Evolutionary conservation across 64 coral and sea anemone species (phyloP).

Genomic region (Catalaphyllia jardinei): DNA sequence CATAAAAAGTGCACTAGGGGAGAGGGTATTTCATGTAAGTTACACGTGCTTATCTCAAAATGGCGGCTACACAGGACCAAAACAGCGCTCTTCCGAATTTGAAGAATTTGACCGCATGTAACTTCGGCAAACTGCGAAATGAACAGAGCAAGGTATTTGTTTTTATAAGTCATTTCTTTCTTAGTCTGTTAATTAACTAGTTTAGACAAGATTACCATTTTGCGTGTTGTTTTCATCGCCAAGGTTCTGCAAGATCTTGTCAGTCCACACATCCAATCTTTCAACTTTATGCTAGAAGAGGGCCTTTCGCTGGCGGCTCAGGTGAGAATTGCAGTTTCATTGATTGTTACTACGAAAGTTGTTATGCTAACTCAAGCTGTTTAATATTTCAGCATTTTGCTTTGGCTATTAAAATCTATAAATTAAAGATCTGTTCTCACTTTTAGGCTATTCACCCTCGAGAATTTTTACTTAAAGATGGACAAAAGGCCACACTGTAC

Average conservation of each 20-base stretch:
- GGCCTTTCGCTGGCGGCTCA: constrained; percentile 85
- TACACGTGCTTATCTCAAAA: constrained; percentile 77
- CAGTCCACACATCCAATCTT: constrained; percentile 87
- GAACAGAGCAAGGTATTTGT: constrained; percentile 78
- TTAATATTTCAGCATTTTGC: not conserved
- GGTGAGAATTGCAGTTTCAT: constrained; percentile 24
- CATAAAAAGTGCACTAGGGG: not conserved
- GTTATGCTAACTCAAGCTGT: not conserved
- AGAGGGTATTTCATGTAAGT: constrained; percentile 7
- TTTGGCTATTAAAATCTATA: no score
- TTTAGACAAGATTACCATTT: not conserved
- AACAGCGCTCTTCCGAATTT: constrained; percentile 72
- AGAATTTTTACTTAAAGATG: constrained; percentile 79
- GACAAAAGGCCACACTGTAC: constrained; percentile 81
- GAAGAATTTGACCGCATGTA: constrained; percentile 79
- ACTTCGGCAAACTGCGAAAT: constrained; percentile 65
- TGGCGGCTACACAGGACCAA: constrained; percentile 48
- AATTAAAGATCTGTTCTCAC: not conserved
- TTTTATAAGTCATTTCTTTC: not conserved
- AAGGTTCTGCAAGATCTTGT: constrained; percentile 88
- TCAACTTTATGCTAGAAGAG: constrained; percentile 96
- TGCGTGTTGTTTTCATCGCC: not conserved
- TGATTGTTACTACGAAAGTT: not conserved
- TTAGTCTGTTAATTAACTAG: no score
- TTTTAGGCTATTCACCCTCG: constrained; percentile 78